Percentiles rank a stretch among this genome's conserved stretches.
Evolutionary conservation across 2,888 invertebrate genomes (phyloP).

Genomic region (Mycalesis mineus): DNA sequence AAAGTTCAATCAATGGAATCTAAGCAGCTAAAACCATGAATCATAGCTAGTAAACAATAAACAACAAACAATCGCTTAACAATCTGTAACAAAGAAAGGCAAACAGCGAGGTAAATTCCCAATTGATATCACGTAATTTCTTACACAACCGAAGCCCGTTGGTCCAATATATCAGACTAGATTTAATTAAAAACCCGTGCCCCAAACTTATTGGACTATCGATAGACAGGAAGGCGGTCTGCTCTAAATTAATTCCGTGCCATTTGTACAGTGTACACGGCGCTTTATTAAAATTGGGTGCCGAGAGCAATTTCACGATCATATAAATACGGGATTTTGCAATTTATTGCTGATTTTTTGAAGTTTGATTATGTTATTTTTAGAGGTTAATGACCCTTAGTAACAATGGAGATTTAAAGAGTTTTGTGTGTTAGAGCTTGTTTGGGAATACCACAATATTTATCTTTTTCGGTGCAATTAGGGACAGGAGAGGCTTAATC

Average conservation of each 20-base stretch:
- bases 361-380: background rate
- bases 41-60: too few relatives aligned
- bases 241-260: slow-evolving; percentile 27
- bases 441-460: too few relatives aligned
- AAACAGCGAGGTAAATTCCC: background rate
- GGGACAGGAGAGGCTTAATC: too few relatives aligned
- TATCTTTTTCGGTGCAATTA: too few relatives aligned
- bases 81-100: background rate
- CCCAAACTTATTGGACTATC: slow-evolving; percentile 19
- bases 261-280: slow-evolving; percentile 9
- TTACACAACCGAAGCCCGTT: slow-evolving; percentile 1
- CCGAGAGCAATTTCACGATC: slow-evolving; percentile 9
- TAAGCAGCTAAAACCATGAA: too few relatives aligned
- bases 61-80: too few relatives aligned
- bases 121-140: slow-evolving; percentile 8
- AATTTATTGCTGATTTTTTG: background rate
- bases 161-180: slow-evolving; percentile 22
- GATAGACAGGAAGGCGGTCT: slow-evolving; percentile 18
- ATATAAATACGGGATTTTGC: slow-evolving; percentile 7
- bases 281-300: slow-evolving; percentile 21
- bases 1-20: too few relatives aligned
- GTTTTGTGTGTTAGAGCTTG: too few relatives aligned
- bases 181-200: slow-evolving; percentile 25
- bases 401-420: too few relatives aligned
- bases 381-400: too few relatives aligned